Conservation (phyloP, 2,797 vertebrate species). For the Huso huso region DNA sequence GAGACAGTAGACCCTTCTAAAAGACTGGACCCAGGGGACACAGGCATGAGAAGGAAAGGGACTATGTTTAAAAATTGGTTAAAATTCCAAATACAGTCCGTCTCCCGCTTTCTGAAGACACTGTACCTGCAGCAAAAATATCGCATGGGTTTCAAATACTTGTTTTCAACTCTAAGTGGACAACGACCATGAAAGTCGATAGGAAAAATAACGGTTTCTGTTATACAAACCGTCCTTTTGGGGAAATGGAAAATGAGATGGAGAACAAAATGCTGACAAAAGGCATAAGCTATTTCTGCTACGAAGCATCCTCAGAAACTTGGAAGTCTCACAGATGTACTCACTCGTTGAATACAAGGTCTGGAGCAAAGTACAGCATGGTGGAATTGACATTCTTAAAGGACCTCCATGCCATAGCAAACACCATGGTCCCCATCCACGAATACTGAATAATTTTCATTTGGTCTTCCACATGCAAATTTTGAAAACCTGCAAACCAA, state of each 20-base stretch:
- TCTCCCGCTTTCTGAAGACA: too few relatives aligned
- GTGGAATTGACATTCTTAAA: slow-evolving; percentile 84
- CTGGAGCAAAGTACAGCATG: slow-evolving; percentile 91
- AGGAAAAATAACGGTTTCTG: too few relatives aligned
- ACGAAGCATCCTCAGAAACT: not conserved
- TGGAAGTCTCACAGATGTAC: slow-evolving; percentile 36
- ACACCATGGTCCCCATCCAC: slow-evolving; percentile 95
- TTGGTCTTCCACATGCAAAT: slow-evolving; percentile 86
- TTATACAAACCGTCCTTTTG: too few relatives aligned
- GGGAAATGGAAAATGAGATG: slow-evolving; percentile 7
- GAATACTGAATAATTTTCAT: slow-evolving; percentile 93
- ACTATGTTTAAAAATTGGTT: too few relatives aligned
- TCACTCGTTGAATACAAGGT: slow-evolving; percentile 96
- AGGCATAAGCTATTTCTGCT: slow-evolving; percentile 32
- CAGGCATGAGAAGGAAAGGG: too few relatives aligned
- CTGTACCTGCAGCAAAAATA: too few relatives aligned
- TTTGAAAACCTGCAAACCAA: slow-evolving; percentile 69
- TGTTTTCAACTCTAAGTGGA: too few relatives aligned
- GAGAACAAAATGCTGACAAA: slow-evolving; percentile 7
- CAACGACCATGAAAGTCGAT: too few relatives aligned
- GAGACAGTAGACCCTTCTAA: too few relatives aligned
- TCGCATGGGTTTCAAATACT: too few relatives aligned
- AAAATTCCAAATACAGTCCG: too few relatives aligned
- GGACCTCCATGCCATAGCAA: slow-evolving; percentile 88
- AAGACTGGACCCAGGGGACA: too few relatives aligned